Evolutionary conservation across 64 coral and sea anemone species (phyloP).

Genomic region (Stylophora pistillata): DNA sequence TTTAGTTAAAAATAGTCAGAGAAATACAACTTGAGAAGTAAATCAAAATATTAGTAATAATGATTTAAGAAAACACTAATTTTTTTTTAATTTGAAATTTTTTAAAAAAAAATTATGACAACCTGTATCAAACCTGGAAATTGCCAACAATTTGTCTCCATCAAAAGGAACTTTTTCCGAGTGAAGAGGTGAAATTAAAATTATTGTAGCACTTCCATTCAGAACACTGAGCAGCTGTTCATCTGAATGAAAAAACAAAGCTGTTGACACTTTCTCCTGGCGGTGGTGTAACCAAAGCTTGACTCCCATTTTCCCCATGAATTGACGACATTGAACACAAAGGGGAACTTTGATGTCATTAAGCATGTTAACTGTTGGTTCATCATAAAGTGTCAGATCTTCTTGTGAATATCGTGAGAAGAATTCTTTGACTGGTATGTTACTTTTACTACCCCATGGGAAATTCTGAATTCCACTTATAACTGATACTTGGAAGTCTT

Average conservation of each 20-base stretch:
- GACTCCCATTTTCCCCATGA: slow-evolving; percentile 31
- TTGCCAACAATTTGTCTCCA: slow-evolving; percentile 23
- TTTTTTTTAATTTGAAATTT: background rate
- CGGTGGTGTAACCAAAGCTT: slow-evolving; percentile 32
- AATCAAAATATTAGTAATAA: background rate
- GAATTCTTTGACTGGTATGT: slow-evolving; percentile 42
- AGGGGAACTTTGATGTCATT: slow-evolving; percentile 68
- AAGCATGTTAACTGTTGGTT: slow-evolving; percentile 27
- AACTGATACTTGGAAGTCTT: background rate
- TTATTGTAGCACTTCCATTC: slow-evolving; percentile 37
- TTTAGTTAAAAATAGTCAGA: too few species aligned
- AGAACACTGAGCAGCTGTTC: slow-evolving; percentile 51
- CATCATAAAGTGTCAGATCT: slow-evolving; percentile 50
- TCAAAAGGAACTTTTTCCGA: slow-evolving; percentile 46
- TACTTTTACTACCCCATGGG: slow-evolving; percentile 1
- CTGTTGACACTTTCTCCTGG: background rate
- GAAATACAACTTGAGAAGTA: too few species aligned
- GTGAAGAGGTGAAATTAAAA: slow-evolving; percentile 50
- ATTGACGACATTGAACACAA: slow-evolving; percentile 52
- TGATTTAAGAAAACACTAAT: background rate
- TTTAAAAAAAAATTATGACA: background rate
- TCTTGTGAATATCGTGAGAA: slow-evolving; percentile 38
- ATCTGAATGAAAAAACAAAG: slow-evolving; percentile 24
- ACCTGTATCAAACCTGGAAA: slow-evolving; percentile 45
- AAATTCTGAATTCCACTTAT: slow-evolving; percentile 20